These are phyloP conservation scores for Tyrophagus putrescentiae DNA, from an alignment of 1,140 invertebrate genomes.

Conservation along the genomic window DNA sequence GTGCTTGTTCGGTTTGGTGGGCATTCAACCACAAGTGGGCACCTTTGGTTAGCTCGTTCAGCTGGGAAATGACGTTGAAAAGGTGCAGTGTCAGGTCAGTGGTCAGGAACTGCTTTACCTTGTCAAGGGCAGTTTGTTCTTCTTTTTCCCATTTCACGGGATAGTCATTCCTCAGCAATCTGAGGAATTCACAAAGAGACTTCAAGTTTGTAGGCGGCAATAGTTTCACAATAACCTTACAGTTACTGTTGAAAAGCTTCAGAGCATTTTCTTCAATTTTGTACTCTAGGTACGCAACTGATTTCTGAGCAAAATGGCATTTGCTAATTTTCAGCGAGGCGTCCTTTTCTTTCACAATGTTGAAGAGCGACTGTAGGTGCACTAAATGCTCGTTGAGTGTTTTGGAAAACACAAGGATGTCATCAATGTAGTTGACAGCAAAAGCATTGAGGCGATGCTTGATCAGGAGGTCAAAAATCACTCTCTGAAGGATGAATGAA, in stretches of 20 bases:
- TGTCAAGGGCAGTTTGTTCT: conserved; percentile 12
- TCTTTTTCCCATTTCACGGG: conserved; percentile 8
- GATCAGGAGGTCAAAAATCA: conserved; percentile 25
- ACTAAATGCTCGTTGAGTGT: conserved; percentile 22
- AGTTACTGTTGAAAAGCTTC: conserved; percentile 30
- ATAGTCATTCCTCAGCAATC: conserved; percentile 3
- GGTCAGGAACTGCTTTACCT: conserved; percentile 5
- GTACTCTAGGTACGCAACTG: conserved; percentile 24
- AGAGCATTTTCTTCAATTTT: conserved; percentile 28
- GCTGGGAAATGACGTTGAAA: conserved; percentile 6
- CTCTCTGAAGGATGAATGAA: conserved; percentile 31
- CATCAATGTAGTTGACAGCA: conserved; percentile 31
- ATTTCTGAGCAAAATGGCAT: conserved; percentile 18
- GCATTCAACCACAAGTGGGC: conserved; percentile 37
- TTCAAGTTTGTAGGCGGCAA: conserved; percentile 28
- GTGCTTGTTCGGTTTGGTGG: conserved; percentile 16
- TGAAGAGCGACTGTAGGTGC: conserved; percentile 13
- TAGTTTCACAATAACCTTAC: conserved; percentile 28
- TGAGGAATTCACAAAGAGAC: conserved; percentile 34
- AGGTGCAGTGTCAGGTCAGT: conserved; percentile 1
- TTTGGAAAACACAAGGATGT: conserved; percentile 30
- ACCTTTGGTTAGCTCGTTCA: conserved; percentile 32
- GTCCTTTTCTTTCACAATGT: not conserved
- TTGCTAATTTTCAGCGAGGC: conserved; percentile 23
- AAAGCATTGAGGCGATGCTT: conserved; percentile 24